Conservation (phyloP, 2,797 vertebrate genomes). For the Labroides dimidiatus region DNA sequence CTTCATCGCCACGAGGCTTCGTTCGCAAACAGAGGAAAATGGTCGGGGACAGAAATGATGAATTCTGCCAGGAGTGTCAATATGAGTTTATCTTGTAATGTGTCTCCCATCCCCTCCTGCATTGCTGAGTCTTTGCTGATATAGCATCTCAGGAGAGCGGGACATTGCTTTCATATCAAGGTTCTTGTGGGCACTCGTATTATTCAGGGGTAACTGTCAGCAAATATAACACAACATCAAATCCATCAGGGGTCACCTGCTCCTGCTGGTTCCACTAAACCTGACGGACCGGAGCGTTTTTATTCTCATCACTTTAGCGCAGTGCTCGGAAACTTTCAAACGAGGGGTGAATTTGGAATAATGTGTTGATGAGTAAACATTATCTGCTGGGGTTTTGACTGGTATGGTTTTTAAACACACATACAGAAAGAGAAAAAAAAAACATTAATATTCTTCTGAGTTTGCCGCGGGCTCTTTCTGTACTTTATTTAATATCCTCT, state of each 20-base stretch:
- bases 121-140: slow-evolving; percentile 59
- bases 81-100: slow-evolving; percentile 67
- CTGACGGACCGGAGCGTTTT: background rate
- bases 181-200: slow-evolving; percentile 37
- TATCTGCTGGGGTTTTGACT: background rate
- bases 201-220: slow-evolving; percentile 30
- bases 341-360: background rate
- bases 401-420: background rate
- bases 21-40: slow-evolving; percentile 59
- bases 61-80: slow-evolving; percentile 67
- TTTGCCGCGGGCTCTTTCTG: no score
- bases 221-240: slow-evolving; percentile 44
- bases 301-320: slow-evolving; percentile 5
- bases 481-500: no score
- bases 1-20: slow-evolving; percentile 14
- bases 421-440: no score
- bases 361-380: background rate
- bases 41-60: slow-evolving; percentile 50
- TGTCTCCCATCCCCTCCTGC: slow-evolving; percentile 40
- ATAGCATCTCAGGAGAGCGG: slow-evolving; percentile 52
- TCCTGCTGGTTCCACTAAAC: slow-evolving; percentile 3
- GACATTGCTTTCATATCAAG: slow-evolving; percentile 58
- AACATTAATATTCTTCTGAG: no score
- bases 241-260: slow-evolving; percentile 34
- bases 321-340: background rate